Conservation (phyloP, 2,888 invertebrate species). For the Embidobia sp. region DNA sequence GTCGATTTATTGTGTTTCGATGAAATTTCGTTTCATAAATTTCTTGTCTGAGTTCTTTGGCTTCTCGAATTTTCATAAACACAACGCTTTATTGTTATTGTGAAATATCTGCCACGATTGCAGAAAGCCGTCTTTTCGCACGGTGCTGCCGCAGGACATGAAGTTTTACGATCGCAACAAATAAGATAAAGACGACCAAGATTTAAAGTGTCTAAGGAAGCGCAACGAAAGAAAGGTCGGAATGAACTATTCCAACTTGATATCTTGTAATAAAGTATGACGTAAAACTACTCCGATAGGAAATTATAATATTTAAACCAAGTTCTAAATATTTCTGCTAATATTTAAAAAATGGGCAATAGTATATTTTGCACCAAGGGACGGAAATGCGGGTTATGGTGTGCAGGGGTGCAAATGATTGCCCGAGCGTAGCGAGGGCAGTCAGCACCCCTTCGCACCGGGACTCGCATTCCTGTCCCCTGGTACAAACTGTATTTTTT, state of each 20-base stretch:
- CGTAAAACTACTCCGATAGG: constrained; percentile 19
- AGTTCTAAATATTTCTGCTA: constrained; percentile 26
- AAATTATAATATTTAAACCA: constrained; percentile 25
- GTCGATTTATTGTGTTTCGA: constrained; percentile 2
- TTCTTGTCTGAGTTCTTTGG: background rate
- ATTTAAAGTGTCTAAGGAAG: constrained; percentile 24
- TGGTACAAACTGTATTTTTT: too few relatives aligned
- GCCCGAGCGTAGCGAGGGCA: too few relatives aligned
- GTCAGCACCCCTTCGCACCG: too few relatives aligned
- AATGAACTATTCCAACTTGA: constrained; percentile 26
- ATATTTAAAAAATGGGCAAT: too few relatives aligned
- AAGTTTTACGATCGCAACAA: constrained; percentile 46
- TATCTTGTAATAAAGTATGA: constrained; percentile 31
- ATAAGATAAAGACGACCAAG: constrained; percentile 29
- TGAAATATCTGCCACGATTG: constrained; percentile 2
- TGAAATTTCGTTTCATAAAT: background rate
- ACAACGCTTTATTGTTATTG: constrained; percentile 20
- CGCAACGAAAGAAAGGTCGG: background rate
- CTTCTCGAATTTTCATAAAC: constrained; percentile 33
- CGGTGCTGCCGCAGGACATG: constrained; percentile 5
- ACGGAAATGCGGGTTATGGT: too few relatives aligned
- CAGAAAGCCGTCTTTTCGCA: constrained; percentile 5
- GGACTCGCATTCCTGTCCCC: too few relatives aligned
- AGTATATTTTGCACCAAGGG: too few relatives aligned
- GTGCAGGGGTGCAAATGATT: too few relatives aligned